Percentiles rank a stretch among this genome's conserved stretches.
Evolutionary conservation across 2,797 vertebrate genomes (phyloP).

Genomic region (Squalus acanthias): DNA sequence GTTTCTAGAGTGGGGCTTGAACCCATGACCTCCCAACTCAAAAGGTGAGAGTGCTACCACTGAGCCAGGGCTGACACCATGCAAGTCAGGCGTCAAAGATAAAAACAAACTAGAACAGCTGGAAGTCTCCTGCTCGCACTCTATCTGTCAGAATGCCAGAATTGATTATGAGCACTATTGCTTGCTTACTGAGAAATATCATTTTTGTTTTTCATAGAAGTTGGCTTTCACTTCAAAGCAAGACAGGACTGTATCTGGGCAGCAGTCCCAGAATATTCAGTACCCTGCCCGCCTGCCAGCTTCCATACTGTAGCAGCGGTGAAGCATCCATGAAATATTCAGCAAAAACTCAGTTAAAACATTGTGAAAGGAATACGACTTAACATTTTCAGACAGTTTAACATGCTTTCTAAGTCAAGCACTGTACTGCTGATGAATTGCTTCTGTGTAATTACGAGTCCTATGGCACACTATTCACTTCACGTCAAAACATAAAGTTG

Average conservation of each 20-base stretch:
- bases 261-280: background rate
- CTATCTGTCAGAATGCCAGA: background rate
- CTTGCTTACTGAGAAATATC: background rate
- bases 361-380: background rate
- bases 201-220: background rate
- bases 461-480: background rate
- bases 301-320: background rate
- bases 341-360: background rate
- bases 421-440: background rate
- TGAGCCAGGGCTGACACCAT: background rate
- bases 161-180: background rate
- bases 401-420: background rate
- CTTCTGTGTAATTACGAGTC: background rate
- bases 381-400: background rate
- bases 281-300: background rate
- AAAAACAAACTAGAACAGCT: background rate
- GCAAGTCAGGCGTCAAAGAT: background rate
- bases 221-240: conserved; percentile 9
- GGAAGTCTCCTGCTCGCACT: background rate
- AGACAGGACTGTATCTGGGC: background rate
- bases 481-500: background rate
- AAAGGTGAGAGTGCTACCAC: background rate
- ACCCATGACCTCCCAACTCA: background rate
- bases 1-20: background rate
- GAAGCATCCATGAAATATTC: conserved; percentile 10